Base-by-base conservation (phyloP, 1,140 invertebrate species). In the Apolygus lucorum region DNA sequence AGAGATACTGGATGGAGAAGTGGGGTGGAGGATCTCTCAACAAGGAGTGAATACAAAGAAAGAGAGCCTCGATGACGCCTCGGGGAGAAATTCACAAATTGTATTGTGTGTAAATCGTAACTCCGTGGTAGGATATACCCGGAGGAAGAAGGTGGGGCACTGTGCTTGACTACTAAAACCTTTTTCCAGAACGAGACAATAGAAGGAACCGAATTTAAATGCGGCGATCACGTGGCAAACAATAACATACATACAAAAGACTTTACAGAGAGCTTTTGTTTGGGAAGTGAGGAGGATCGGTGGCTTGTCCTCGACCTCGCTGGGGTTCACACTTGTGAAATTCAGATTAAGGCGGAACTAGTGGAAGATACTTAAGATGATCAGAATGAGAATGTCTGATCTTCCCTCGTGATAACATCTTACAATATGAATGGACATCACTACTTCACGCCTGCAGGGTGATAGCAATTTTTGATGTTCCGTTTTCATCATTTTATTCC, bases 141-240 rank as follows among this genome's bases (percentile, higher is more conserved):
- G 22, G 26, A 63, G 62, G 62, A 63, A 8, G 62, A 63, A 42
- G 62, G 62, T 63, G 62, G 62, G 62, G 62, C 62, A 25, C 62
- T 22, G 62, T 42, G 34, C 34, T 27, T 63, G 62, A 63, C 62
- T 63, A 63, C 62, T 63, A 63, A 63, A 63, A 63, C 21, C 34
- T 42, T 42, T 42, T 42, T 42, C 62, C 62, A 63, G 27, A 27
- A 14, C 27, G 62, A 63, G n/a, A 63, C 62, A 63, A 63, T 63
- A 63, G 62, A 25, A 63, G 62, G 62, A 63, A 63, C 62, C 62
- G 62, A 63, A 63, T 63, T 63, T 63, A 63, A 63, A 63, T 63
- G 62, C 62, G 62, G 62, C 27, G 62, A 63, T 63, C 62, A 63
- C 62, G 62, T 63, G 27, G 34, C 62, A 63, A 63, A 63, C 62